Conservation (phyloP, 2,113 vertebrate species). For the Datnioides undecimradiatus region DNA sequence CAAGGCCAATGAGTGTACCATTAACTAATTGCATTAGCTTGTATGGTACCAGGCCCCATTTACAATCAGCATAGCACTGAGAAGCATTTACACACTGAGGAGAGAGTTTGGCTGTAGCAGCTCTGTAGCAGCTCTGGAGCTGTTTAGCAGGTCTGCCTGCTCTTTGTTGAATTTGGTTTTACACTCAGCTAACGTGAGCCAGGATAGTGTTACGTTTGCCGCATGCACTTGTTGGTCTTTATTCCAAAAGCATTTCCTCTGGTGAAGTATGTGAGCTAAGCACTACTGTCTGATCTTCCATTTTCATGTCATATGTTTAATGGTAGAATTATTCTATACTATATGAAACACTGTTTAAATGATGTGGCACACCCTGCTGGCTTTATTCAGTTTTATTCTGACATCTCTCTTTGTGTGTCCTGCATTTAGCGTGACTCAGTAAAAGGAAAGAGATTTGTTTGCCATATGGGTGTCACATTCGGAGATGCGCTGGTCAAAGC, state of each 20-base stretch:
- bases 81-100: neutral
- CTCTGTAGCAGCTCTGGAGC: too few relatives aligned
- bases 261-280: too few relatives aligned
- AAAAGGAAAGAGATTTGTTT: slow-evolving; percentile 9
- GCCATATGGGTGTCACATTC: neutral
- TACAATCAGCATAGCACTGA: neutral
- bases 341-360: neutral
- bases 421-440: neutral
- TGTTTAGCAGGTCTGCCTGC: too few relatives aligned
- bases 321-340: neutral
- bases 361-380: neutral
- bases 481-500: neutral
- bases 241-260: neutral
- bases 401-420: neutral
- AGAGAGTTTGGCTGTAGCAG: neutral
- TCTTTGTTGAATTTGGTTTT: neutral
- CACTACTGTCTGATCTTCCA: too few relatives aligned
- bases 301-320: too few relatives aligned
- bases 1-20: neutral
- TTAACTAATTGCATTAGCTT: neutral
- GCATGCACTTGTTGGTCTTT: neutral
- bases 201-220: neutral
- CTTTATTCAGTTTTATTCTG: neutral
- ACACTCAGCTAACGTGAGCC: neutral
- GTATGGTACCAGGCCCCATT: neutral